These are phyloP conservation scores for Patella pellucida DNA, from an alignment of 2,888 invertebrate species.

Conservation along the genomic window DNA sequence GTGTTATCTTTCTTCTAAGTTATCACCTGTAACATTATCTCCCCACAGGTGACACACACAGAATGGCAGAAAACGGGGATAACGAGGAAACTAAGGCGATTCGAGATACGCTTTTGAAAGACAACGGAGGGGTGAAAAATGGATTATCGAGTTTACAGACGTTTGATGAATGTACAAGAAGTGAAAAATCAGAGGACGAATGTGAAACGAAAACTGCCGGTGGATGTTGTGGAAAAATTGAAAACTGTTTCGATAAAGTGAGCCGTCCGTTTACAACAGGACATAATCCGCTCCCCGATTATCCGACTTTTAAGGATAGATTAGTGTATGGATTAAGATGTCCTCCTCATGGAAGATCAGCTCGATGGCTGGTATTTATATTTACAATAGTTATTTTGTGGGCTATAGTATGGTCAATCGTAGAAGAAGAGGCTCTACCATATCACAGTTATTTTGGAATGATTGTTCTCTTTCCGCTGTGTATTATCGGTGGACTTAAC, in stretches of 20 bases:
- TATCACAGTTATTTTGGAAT: conserved; percentile 10
- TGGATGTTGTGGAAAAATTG: background rate
- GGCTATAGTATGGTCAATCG: conserved; percentile 53
- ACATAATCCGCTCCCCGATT: background rate
- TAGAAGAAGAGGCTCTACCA: conserved; percentile 57
- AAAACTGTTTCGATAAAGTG: background rate
- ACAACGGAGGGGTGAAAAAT: too few species aligned
- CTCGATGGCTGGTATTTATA: conserved; percentile 70
- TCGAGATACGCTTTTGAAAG: too few species aligned
- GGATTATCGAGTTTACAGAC: too few species aligned
- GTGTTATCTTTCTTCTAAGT: too few species aligned
- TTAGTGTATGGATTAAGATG: conserved; percentile 58
- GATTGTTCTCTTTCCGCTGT: background rate
- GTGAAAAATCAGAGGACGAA: too few species aligned
- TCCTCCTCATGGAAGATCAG: conserved; percentile 66
- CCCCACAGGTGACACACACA: too few species aligned
- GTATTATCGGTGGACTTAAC: background rate
- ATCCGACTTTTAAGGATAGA: conserved; percentile 38
- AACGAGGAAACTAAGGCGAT: too few species aligned
- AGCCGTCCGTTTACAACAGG: background rate
- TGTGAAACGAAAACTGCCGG: too few species aligned
- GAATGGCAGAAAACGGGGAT: too few species aligned
- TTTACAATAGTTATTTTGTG: conserved; percentile 47
- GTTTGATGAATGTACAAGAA: too few species aligned
- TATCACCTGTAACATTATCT: too few species aligned